Evolutionary conservation across 30 jellyfish, hydroid and myxozoan genomes (phyloP).

Genomic region (Clytia hemisphaerica): DNA sequence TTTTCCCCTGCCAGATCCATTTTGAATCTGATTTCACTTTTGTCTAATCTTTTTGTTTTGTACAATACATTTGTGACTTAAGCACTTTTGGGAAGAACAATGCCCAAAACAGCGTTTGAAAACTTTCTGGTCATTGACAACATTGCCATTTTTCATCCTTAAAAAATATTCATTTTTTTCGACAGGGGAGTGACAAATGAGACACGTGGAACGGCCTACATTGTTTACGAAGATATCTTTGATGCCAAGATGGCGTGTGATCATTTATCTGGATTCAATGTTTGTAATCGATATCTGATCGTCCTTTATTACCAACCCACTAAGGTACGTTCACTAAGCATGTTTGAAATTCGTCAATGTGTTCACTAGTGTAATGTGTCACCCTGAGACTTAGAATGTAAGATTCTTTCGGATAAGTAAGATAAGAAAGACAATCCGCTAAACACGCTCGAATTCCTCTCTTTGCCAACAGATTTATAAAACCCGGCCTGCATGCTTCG

Average conservation of each 20-base stretch:
- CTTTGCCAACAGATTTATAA: too few species aligned
- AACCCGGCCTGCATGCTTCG: too few species aligned
- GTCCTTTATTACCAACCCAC: conserved; percentile 84
- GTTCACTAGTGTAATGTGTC: too few species aligned
- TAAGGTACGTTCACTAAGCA: conserved; percentile 34
- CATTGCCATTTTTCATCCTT: neutral
- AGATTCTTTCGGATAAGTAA: too few species aligned
- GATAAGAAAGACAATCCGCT: too few species aligned
- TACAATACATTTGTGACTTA: too few species aligned
- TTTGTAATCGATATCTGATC: conserved; percentile 85
- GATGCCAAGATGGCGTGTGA: conserved; percentile 98
- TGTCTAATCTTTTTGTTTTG: too few species aligned
- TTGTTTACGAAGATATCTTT: conserved; percentile 91
- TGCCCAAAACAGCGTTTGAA: neutral
- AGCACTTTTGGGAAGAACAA: neutral
- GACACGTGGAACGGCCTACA: conserved; percentile 95
- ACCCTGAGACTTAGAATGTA: too few species aligned
- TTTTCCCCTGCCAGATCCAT: too few species aligned
- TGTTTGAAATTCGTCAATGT: too few species aligned
- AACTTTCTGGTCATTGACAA: neutral
- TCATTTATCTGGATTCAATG: conserved; percentile 91
- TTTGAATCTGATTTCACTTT: too few species aligned
- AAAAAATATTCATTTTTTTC: neutral
- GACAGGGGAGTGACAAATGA: conserved; percentile 80
- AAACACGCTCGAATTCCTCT: neutral